Evolutionary conservation across 2,888 invertebrate species (phyloP).

Genomic region (Seladonia tumulorum): DNA sequence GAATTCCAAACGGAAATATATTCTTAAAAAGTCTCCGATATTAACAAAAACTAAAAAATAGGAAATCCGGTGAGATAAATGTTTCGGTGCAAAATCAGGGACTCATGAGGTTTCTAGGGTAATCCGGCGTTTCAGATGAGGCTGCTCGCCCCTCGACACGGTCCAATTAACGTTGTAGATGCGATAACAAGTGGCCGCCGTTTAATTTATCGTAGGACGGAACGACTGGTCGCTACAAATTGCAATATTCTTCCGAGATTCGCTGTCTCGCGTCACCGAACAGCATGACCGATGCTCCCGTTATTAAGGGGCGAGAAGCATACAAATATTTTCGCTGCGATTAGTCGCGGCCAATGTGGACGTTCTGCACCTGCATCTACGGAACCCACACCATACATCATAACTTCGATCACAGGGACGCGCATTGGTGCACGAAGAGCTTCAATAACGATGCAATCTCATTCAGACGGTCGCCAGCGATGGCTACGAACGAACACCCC

Average conservation of each 20-base stretch:
- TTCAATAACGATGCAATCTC: constrained; percentile 67
- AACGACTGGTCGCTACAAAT: constrained; percentile 58
- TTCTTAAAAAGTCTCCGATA: background rate
- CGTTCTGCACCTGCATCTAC: constrained; percentile 53
- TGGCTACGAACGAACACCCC: constrained; percentile 33
- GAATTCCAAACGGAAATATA: background rate
- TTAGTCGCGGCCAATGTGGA: constrained; percentile 54
- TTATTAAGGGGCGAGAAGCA: constrained; percentile 68
- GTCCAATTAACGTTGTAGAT: constrained; percentile 66
- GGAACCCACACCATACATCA: constrained; percentile 61
- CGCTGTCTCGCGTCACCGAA: constrained; percentile 60
- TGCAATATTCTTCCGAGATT: constrained; percentile 71
- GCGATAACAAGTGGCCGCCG: constrained; percentile 58
- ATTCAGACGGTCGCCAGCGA: constrained; percentile 52
- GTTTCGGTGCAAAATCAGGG: constrained; percentile 3
- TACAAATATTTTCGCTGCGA: constrained; percentile 66
- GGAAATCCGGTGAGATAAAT: background rate
- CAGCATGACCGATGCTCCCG: constrained; percentile 66
- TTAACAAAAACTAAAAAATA: background rate
- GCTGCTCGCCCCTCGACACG: background rate
- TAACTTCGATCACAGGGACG: constrained; percentile 61
- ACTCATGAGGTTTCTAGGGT: constrained; percentile 31
- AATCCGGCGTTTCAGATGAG: constrained; percentile 8
- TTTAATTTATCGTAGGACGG: constrained; percentile 68
- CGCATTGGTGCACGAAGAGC: constrained; percentile 44